Evolutionary conservation across 2,113 vertebrate genomes (phyloP).

Genomic region (Ariopsis seemanni): DNA sequence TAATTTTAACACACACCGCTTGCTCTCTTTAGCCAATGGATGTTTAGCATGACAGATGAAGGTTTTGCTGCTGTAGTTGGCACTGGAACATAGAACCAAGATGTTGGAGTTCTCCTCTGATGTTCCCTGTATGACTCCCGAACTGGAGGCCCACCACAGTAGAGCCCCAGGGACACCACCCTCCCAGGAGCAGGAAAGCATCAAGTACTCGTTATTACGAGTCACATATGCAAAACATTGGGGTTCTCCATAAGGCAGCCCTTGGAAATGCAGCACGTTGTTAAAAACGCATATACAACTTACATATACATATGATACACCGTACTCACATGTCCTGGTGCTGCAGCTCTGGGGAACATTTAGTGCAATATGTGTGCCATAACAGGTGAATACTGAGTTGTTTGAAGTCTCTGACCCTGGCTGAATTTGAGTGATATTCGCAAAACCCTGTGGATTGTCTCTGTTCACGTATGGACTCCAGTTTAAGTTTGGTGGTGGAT

Average conservation of each 20-base stretch:
- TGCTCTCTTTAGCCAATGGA: constrained; percentile 66
- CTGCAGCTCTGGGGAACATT: constrained; percentile 66
- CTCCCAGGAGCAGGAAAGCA: constrained; percentile 83
- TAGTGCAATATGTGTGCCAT: constrained; percentile 73
- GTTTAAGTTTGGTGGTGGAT: constrained; percentile 73
- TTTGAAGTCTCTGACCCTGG: constrained; percentile 63
- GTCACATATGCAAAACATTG: constrained; percentile 75
- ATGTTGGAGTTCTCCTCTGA: constrained; percentile 67
- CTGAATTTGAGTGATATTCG: constrained; percentile 71
- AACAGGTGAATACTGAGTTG: constrained; percentile 77
- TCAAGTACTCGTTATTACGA: constrained; percentile 73
- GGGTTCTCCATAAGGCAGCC: constrained; percentile 73
- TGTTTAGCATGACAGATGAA: constrained; percentile 79
- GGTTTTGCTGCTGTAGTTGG: constrained; percentile 68
- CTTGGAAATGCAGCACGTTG: constrained; percentile 55
- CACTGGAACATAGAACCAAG: constrained; percentile 71
- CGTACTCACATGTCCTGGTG: constrained; percentile 77
- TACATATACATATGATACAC: background rate
- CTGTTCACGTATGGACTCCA: constrained; percentile 72
- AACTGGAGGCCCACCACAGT: constrained; percentile 76
- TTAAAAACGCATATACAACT: background rate
- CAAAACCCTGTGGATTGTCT: constrained; percentile 45
- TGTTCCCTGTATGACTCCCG: constrained; percentile 60
- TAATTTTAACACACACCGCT: constrained; percentile 76
- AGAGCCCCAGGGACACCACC: constrained; percentile 76